phyloP scores from a whole-genome alignment of 2,113 vertebrate species.

The Helogale parvula region DNA sequence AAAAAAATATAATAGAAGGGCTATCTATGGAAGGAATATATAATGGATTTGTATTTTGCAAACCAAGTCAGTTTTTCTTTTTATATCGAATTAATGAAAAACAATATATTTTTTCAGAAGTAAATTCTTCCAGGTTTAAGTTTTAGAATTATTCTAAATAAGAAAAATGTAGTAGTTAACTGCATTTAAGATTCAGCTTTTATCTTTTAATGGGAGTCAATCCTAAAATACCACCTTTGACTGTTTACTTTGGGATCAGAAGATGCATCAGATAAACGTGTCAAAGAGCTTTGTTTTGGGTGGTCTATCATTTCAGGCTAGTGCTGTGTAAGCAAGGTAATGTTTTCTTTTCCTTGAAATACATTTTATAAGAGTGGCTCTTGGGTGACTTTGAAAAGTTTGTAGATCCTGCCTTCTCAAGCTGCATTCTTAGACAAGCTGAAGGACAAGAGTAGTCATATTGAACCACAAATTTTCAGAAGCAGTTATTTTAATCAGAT shows the following conservation, averaged over 20 bases:
- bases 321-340: slow-evolving; percentile 60
- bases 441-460: slow-evolving; percentile 5
- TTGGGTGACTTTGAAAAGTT: slow-evolving; percentile 67
- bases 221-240: slow-evolving; percentile 45
- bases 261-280: slow-evolving; percentile 61
- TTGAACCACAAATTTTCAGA: slow-evolving; percentile 42
- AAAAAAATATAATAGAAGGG: neutral
- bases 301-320: slow-evolving; percentile 79
- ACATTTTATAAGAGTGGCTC: neutral
- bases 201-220: slow-evolving; percentile 69
- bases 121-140: neutral
- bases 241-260: slow-evolving; percentile 71
- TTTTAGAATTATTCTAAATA: slow-evolving; percentile 61
- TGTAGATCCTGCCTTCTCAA: neutral
- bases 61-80: neutral
- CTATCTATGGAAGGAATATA: too few relatives aligned
- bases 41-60: neutral
- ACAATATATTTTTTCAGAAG: neutral
- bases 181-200: slow-evolving; percentile 37
- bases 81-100: slow-evolving; percentile 10
- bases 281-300: slow-evolving; percentile 76
- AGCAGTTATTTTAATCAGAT: slow-evolving; percentile 53
- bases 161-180: neutral
- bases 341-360: slow-evolving; percentile 51
- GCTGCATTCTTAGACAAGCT: slow-evolving; percentile 41